Base-by-base conservation (phyloP, 2,888 invertebrate genomes). In the Watsonalla cultraria region DNA sequence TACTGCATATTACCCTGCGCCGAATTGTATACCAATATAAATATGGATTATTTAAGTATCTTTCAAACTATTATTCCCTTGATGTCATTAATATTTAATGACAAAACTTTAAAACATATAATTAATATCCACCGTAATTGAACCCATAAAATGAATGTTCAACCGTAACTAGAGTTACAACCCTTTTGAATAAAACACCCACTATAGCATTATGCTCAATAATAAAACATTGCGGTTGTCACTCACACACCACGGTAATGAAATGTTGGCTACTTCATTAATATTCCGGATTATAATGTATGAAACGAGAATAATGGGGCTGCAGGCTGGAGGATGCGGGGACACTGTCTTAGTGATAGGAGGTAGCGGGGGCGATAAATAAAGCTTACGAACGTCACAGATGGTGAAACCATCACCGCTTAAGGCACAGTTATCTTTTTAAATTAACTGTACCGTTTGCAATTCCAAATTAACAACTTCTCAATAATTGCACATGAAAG, bases 211-310 rank as follows among this genome's bases (percentile, higher is more conserved):
- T 39, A 47, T 42, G 34, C 49, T 51, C 54, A 49, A 54, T 58
- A 56, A 51, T 53, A 52, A 46, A 52, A 33, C 42, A 24, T 15
- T 14, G 8, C 39, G 46, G 49, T 47, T 54, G 61, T 60, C 62
- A 48, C 54, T 53, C 60, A 56, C 59, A 61, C 54, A 56, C 56
- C 61, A 52, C 51, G 53, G 46, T 65, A 64, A 65, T 67, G 62
- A 64, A 64, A 63, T 60, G 65, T 62, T 61, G 60, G 56, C 57
- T 56, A 61, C 63, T 63, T 64, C 63, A 66, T 68, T 64, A 68
- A 60, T 64, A 67, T 66, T 63, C 60, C 39, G 55, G 52, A 63
- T 61, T 63, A 61, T 60, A 54, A 57, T 49, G 54, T 54, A 54
- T 51, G 54, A 53, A 57, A 57, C 46, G 47, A n/a, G 48, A 50